Percentiles rank a stretch among this genome's conserved stretches.
phyloP scores from a whole-genome alignment of 1,140 invertebrate genomes.

The Steinernema feltiae region DNA sequence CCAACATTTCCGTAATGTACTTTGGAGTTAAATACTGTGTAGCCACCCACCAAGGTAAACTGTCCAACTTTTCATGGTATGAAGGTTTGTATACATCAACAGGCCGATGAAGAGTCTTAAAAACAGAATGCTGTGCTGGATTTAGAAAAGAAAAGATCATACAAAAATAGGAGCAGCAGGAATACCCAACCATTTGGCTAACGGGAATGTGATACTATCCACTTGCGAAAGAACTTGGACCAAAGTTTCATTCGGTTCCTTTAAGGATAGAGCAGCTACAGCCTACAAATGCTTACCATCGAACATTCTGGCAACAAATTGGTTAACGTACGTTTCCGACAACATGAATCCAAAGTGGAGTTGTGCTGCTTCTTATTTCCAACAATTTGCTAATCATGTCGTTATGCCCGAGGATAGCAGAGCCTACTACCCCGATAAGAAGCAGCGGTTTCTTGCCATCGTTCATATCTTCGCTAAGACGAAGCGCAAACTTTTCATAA shows the following conservation, averaged over 20 bases:
- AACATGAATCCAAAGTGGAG: slow-evolving; percentile 37
- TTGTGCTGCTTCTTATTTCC: slow-evolving; percentile 27
- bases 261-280: slow-evolving; percentile 34
- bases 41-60: slow-evolving; percentile 40
- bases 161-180: slow-evolving; percentile 82
- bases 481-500: slow-evolving; percentile 30
- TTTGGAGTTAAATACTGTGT: slow-evolving; percentile 37
- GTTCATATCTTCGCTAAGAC: slow-evolving; percentile 33
- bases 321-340: slow-evolving; percentile 34
- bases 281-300: slow-evolving; percentile 22
- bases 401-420: slow-evolving; percentile 40
- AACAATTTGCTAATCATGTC: slow-evolving; percentile 39
- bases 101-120: slow-evolving; percentile 41
- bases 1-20: slow-evolving; percentile 34
- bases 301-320: slow-evolving; percentile 12
- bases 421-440: slow-evolving; percentile 38
- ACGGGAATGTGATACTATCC: slow-evolving; percentile 78
- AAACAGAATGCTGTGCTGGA: neutral
- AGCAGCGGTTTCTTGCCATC: slow-evolving; percentile 35
- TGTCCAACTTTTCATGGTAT: slow-evolving; percentile 40
- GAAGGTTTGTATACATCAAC: slow-evolving; percentile 35
- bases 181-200: slow-evolving; percentile 82
- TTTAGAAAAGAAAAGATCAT: slow-evolving; percentile 66
- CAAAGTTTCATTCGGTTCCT: slow-evolving; percentile 31
- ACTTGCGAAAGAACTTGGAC: slow-evolving; percentile 60